A percentile compares a stretch with the other conserved stretches of the same genome.
These are phyloP conservation scores for Cordilura impudica DNA, from an alignment of 2,888 invertebrate species.

Conservation along the genomic window DNA sequence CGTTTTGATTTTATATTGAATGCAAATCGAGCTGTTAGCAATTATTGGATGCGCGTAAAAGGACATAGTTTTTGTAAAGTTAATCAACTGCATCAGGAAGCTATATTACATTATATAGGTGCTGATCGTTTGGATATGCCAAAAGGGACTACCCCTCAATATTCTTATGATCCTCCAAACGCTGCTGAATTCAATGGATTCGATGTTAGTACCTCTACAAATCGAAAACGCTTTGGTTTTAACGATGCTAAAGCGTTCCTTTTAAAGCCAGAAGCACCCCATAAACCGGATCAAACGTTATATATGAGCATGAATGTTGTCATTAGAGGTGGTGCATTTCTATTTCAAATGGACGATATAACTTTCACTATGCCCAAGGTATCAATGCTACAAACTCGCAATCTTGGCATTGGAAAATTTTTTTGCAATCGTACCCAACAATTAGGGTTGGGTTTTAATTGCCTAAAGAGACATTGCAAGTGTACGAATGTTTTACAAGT, in stretches of 20 bases:
- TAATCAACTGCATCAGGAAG: conserved; percentile 72
- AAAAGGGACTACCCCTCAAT: conserved; percentile 64
- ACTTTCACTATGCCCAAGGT: conserved; percentile 70
- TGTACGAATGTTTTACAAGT: conserved; percentile 74
- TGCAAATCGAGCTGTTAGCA: conserved; percentile 70
- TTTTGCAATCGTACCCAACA: conserved; percentile 73
- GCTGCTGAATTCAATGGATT: conserved; percentile 70
- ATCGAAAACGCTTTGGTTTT: conserved; percentile 61
- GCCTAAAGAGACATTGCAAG: conserved; percentile 69
- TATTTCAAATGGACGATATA: conserved; percentile 74
- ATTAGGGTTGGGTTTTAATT: conserved; percentile 68
- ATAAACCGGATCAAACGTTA: conserved; percentile 65
- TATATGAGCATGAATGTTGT: conserved; percentile 72
- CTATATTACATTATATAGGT: conserved; percentile 71
- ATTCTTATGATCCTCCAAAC: conserved; percentile 68
- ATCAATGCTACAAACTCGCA: conserved; percentile 73
- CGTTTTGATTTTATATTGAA: conserved; percentile 74
- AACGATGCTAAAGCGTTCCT: conserved; percentile 66
- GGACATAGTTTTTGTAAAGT: conserved; percentile 71
- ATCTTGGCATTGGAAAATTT: conserved; percentile 69
- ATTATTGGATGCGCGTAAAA: conserved; percentile 74
- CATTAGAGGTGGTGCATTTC: conserved; percentile 65
- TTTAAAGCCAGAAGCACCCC: conserved; percentile 49
- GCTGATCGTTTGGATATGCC: conserved; percentile 66
- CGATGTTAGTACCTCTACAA: conserved; percentile 63